Evolutionary conservation across 1,140 invertebrate genomes (phyloP).

Genomic region (Diprion similis): DNA sequence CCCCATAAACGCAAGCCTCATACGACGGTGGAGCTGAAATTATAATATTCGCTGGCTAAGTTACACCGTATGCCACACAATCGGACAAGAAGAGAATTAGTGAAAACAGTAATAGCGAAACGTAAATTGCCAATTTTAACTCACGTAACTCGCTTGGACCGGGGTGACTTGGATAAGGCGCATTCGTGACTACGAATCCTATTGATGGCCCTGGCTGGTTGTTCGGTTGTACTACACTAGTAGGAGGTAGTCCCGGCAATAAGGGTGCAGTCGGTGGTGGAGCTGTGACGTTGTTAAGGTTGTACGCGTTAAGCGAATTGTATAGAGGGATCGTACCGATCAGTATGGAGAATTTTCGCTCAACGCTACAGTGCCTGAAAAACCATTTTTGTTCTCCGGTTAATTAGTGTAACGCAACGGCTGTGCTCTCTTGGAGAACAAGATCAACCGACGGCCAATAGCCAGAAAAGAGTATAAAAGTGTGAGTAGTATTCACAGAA

Average conservation of each 20-base stretch:
- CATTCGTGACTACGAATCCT: neutral
- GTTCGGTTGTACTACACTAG: neutral
- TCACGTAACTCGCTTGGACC: neutral
- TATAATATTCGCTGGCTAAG: neutral
- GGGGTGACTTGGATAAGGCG: neutral
- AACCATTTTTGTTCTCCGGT: too few species aligned
- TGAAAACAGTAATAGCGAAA: too few species aligned
- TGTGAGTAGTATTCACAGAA: too few species aligned
- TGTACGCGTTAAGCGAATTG: neutral
- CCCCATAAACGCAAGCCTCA: slow-evolving; percentile 46
- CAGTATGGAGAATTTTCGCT: slow-evolving; percentile 32
- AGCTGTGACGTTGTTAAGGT: neutral
- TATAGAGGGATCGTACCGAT: slow-evolving; percentile 40
- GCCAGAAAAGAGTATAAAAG: too few species aligned
- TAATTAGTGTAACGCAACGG: too few species aligned
- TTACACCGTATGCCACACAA: neutral
- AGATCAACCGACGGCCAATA: too few species aligned
- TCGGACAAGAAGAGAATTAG: neutral
- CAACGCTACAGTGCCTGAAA: slow-evolving; percentile 33
- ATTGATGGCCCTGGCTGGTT: neutral
- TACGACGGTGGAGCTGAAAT: slow-evolving; percentile 40
- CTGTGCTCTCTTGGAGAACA: too few species aligned
- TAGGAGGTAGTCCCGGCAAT: neutral
- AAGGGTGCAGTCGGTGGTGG: neutral
- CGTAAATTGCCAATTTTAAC: too few species aligned